Evolutionary conservation across 2,113 vertebrate species (phyloP), one percentile per base, ranked within the genome.

Genomic region (Eptesicus fuscus): DNA sequence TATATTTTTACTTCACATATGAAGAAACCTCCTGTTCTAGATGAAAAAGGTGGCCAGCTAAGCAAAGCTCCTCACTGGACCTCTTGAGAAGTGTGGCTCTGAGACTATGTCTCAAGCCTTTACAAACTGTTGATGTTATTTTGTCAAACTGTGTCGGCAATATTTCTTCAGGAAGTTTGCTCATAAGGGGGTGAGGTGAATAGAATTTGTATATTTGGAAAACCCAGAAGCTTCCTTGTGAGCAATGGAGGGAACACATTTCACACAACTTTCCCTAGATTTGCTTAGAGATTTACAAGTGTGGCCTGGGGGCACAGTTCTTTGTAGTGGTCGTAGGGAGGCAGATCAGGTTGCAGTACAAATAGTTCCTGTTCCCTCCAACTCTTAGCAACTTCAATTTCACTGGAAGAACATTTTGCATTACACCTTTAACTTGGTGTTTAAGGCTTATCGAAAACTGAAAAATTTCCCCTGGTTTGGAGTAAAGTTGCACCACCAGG

Each of bases 231-330:
- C 30, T 87, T 83, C 49, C 0, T 9, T 9, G 28, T 78, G 32
- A 47, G 18, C 2, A 73, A 53, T 28, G 28, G 67, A 77, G 35
- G 14, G 35, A 77, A 56, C 22, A 69, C 9, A 49, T 56, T 91
- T 74, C 78, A n/a, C 2, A 4, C 8, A 63, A 37, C 7, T 83
- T 65, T 87, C 25, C 83, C 76, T 76, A 37, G 30, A 85, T 95
- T 95, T 96, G 77, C 73, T 71, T 42, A 78, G 56, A 22, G 51
- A 92, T 87, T 90, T 79, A 42, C 51, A 88, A 80, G 59, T 25
- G 22, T 40, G 30, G 32, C 69, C 59, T 85, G 78, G 49, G 40
- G 53, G n/a, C 40, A 22, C 10, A 5, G 30, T 53, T 67, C 69
- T 85, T 77, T 77, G 59, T 40, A 74, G 47, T 32, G 20, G 40